Conservation (phyloP, 2,797 vertebrate genomes). For the Darevskia nairensis region DNA sequence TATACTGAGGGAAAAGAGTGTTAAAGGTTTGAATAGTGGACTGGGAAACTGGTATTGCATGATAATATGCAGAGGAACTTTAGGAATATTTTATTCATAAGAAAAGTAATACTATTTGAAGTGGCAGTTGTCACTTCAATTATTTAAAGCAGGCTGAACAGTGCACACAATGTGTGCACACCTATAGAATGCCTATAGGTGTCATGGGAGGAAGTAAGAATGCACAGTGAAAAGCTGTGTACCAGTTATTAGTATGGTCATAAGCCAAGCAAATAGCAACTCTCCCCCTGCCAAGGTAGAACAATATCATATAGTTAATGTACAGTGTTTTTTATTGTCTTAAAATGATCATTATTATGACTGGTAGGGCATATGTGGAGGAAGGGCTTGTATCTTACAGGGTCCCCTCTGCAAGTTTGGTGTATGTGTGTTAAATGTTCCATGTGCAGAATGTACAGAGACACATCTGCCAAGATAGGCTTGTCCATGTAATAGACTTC, state of each 20-base stretch:
- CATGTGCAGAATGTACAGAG: neutral
- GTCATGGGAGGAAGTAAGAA: constrained; percentile 8
- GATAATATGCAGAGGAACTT: neutral
- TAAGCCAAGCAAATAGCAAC: constrained; percentile 1
- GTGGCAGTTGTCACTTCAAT: neutral
- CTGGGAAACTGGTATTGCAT: neutral
- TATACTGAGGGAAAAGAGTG: neutral
- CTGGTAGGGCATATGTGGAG: neutral
- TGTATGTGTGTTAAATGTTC: neutral
- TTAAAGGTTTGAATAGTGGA: neutral
- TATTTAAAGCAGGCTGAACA: neutral
- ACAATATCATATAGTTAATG: constrained; percentile 7
- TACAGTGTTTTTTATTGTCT: constrained; percentile 27
- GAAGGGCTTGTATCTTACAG: neutral
- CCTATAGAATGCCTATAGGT: no score
- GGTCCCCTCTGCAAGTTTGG: neutral
- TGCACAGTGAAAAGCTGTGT: neutral
- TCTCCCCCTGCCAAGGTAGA: constrained; percentile 18
- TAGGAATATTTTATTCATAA: neutral
- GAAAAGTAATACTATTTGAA: neutral
- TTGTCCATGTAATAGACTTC: no score
- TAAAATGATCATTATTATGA: constrained; percentile 38
- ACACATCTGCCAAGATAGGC: neutral
- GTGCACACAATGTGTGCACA: neutral
- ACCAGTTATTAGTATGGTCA: neutral